Evolutionary conservation across 1,140 invertebrate species (phyloP).

Genomic region (Rhizoglyphus robini): DNA sequence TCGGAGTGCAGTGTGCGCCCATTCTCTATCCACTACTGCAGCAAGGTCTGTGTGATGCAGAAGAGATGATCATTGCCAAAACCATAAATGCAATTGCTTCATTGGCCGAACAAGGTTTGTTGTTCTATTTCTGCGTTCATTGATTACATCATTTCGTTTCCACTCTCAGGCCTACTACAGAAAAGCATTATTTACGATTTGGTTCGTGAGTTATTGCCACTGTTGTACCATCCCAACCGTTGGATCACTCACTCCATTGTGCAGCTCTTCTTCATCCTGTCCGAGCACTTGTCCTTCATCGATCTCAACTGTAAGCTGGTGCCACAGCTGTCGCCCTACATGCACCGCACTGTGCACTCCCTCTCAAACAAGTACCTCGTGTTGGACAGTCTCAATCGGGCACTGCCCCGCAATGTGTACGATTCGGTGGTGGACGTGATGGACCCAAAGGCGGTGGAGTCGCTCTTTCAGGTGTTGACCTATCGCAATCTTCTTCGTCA

Average conservation of each 20-base stretch:
- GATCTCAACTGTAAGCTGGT: conserved; percentile 84
- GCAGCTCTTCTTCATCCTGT: conserved; percentile 63
- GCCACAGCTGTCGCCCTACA: conserved; percentile 58
- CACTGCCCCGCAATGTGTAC: conserved; percentile 57
- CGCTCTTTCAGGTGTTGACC: conserved; percentile 7
- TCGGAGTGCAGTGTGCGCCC: conserved; percentile 79
- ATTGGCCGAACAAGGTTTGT: conserved; percentile 47
- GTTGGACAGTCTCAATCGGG: conserved; percentile 53
- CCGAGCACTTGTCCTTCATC: conserved; percentile 59
- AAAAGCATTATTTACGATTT: conserved; percentile 72
- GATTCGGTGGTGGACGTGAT: conserved; percentile 34
- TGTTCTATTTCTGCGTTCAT: neutral
- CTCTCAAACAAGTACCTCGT: conserved; percentile 30
- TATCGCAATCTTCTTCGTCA: neutral
- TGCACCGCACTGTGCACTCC: conserved; percentile 43
- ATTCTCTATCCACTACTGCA: conserved; percentile 80
- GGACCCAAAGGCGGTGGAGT: conserved; percentile 9
- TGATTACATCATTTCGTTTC: conserved; percentile 16
- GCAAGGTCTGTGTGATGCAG: conserved; percentile 80
- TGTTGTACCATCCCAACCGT: conserved; percentile 57
- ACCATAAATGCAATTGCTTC: conserved; percentile 69
- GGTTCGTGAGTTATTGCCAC: conserved; percentile 64
- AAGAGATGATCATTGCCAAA: conserved; percentile 84
- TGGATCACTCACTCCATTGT: conserved; percentile 65
- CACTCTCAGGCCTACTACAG: conserved; percentile 71